A percentile compares a stretch with the other conserved stretches of the same genome.
Conservation (phyloP, 2,888 invertebrate genomes). For the Drosophila austrosaltans region DNA sequence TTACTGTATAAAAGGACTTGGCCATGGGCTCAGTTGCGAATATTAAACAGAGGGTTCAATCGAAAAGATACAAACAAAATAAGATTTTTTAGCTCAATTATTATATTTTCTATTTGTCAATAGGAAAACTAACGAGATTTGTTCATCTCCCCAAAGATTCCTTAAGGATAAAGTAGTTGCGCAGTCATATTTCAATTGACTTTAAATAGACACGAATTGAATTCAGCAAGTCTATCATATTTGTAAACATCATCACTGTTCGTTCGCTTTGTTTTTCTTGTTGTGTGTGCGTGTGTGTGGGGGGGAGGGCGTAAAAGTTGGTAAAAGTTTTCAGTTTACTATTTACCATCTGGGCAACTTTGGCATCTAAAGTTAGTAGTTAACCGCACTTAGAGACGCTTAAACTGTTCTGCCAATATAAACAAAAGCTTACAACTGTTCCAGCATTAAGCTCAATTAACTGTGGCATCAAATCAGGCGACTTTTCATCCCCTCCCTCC, state of each 20-base stretch:
- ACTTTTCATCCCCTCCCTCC: neutral
- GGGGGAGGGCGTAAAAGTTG: neutral
- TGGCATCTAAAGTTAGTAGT: conserved; percentile 9
- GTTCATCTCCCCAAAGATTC: too few species aligned
- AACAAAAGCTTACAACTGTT: conserved; percentile 34
- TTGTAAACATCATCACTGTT: neutral
- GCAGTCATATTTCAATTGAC: neutral
- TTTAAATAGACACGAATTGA: neutral
- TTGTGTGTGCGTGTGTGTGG: neutral
- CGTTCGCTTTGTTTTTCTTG: neutral
- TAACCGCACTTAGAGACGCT: conserved; percentile 9
- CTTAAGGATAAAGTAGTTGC: too few species aligned
- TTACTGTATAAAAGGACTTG: neutral
- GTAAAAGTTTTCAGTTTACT: conserved; percentile 3
- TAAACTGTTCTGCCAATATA: conserved; percentile 19
- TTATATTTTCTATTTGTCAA: too few species aligned
- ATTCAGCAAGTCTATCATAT: neutral
- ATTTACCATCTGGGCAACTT: neutral
- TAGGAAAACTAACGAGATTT: neutral
- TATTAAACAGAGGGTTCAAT: too few species aligned
- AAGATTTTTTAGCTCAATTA: neutral
- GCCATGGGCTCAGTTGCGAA: neutral
- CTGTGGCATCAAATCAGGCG: conserved; percentile 38
- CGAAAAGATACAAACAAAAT: neutral
- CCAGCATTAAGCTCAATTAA: conserved; percentile 56